Conservation (phyloP, 2,797 vertebrate species). For the Acipenser oxyrinchus region DNA sequence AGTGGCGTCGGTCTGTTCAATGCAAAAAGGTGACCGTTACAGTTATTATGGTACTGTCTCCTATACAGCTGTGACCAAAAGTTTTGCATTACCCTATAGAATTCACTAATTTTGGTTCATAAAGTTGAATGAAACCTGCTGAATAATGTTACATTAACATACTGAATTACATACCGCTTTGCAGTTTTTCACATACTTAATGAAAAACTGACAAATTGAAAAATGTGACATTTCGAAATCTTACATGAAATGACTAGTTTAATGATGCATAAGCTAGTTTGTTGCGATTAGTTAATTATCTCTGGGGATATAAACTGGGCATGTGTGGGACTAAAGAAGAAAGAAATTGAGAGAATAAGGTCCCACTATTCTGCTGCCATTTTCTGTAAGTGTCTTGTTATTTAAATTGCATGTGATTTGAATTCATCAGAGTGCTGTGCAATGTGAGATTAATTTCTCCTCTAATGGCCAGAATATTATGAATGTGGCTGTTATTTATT, state of each 20-base stretch:
- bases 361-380: neutral
- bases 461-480: slow-evolving; percentile 13
- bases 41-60: neutral
- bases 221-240: neutral
- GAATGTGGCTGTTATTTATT: slow-evolving; percentile 15
- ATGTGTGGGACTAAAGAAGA: slow-evolving; percentile 1
- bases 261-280: slow-evolving; percentile 7
- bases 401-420: slow-evolving; percentile 13
- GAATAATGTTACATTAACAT: too few relatives aligned
- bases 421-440: slow-evolving; percentile 12
- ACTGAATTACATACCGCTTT: too few relatives aligned
- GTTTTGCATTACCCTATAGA: too few relatives aligned
- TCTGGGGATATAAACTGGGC: slow-evolving; percentile 2
- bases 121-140: too few relatives aligned
- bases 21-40: neutral
- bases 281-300: slow-evolving; percentile 10
- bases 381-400: neutral
- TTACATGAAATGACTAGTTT: neutral
- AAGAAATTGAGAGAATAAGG: neutral
- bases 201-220: too few relatives aligned
- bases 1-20: neutral
- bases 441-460: slow-evolving; percentile 15
- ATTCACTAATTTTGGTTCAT: too few relatives aligned
- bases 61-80: too few relatives aligned
- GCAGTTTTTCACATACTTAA: too few relatives aligned